Evolutionary conservation across 2,888 invertebrate genomes (phyloP), one percentile per base, ranked within the genome.

Genomic region (Isotomurus palustris): DNA sequence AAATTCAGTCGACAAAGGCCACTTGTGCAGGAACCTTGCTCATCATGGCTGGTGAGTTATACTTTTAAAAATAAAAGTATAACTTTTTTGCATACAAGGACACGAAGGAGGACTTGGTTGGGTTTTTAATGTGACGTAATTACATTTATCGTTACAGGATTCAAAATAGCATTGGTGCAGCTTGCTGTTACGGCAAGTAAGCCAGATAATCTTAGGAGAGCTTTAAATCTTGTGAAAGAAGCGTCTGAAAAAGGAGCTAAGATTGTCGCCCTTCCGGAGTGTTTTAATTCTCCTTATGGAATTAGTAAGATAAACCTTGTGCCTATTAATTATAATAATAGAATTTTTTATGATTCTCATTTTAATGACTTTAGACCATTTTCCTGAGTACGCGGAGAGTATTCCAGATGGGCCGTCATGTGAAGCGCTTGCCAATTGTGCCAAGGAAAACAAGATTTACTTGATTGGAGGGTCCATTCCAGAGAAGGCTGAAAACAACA

Each of bases 231-330:
- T 65, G 87, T 95, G 56, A 78, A 82, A 58, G 79, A 82, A 61
- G 91, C 91, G 0, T 84, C 84, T 62, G 75, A 80, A 50, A 77
- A 80, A 50, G 78, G 81, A 12, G 85, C 87, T 0, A 79, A 84
- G 41, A 70, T 89, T 27, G 77, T 88, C 24, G 81, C 82, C 0
- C 74, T 89, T 5, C 88, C 89, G 0, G 96, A 96, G 77, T 94
- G 92, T 74, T 96, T 95, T 73, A 96, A 95, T 75, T 88, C 89
- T 17, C 95, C 95, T 0, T 95, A 95, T 76, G 95, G 94, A 55
- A 86, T 86, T 48, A 80, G 85, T 84, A 76, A 76, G 72, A 67
- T 51, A 12, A 10, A 62, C 17, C 35, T n/a, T n/a, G n/a, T n/a
- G n/a, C 4, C 4, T 50, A 48, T n/a, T 36, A 48, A 35, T 5